These are phyloP conservation scores for Leucosticte australis DNA, from an alignment of 2,113 vertebrate species.

Conservation along the genomic window DNA sequence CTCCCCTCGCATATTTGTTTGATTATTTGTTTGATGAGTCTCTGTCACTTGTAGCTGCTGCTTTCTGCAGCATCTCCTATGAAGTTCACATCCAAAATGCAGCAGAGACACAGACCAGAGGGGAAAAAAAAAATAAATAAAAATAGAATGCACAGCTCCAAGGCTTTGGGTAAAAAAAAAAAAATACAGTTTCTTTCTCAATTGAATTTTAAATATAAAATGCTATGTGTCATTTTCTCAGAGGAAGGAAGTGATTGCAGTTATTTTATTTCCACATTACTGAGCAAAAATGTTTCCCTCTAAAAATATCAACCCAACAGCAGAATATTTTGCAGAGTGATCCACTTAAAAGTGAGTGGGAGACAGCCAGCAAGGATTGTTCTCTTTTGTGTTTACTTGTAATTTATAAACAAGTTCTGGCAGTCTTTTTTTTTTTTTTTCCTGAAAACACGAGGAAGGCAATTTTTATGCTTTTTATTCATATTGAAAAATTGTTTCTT, in stretches of 20 bases:
- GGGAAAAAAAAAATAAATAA: not conserved
- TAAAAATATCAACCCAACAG: not conserved
- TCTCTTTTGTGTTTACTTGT: not conserved
- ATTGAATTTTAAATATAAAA: not conserved
- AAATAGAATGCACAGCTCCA: not conserved
- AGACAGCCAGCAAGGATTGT: not conserved
- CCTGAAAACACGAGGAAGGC: not conserved
- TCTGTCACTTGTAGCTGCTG: not conserved
- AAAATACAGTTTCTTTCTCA: not conserved
- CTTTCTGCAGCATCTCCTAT: not conserved
- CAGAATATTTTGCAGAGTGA: not conserved
- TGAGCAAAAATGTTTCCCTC: not conserved
- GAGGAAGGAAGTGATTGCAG: not conserved
- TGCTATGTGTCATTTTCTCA: not conserved
- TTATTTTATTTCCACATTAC: constrained; percentile 13
- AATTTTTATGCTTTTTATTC: not conserved
- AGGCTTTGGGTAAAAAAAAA: not conserved
- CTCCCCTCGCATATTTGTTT: not conserved
- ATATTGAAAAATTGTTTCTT: not conserved
- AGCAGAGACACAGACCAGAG: not conserved
- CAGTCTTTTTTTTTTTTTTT: not conserved
- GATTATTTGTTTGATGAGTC: not conserved
- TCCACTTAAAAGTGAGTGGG: not conserved
- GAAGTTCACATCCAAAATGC: not conserved
- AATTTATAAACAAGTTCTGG: not conserved